Base-by-base conservation (phyloP, 2,797 vertebrate species). In the Furcifer pardalis region DNA sequence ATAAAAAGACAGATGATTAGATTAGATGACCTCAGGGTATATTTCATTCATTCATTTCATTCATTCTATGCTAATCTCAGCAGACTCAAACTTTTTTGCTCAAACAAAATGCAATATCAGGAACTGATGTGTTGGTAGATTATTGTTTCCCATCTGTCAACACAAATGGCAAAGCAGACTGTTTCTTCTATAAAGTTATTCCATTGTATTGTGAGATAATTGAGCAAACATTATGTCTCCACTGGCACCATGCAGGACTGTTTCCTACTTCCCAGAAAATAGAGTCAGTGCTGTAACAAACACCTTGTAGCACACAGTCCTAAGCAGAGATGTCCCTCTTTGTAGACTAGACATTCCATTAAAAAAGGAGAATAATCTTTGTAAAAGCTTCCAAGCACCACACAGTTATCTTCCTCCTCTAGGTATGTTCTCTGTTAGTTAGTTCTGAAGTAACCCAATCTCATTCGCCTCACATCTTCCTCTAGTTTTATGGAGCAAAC, bases 401-500 rank as follows among this genome's bases (percentile, higher is more conserved):
- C 42, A n/a, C 32, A 17, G 44, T 52, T 23, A 68, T 6, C 32
- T 49, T 62, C 82, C n/a, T 21, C 44, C 63, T 77, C 44, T 10
- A 80, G 21, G 8, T 71, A 35, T 10, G 8, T 89, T 62, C 7
- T 30, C 62, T 79, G 73, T 27, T 60, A 68, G 72, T 60, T 82
- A 4, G 13, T 0, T 0, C 56, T 17, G 79, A 77, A 27, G 52
- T 35, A 71, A 86, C 60, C 73, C 42, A 42, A 8, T 71, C 83
- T 6, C 52, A 77, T 85, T 80, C 76, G 72, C 35, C 83, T 84
- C 59, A 37, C 7, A n/a, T 90, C 68, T 77, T 76, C 25, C 69
- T 77, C 52, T 73, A 49, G 7, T 83, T 25, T 85, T 35, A 69
- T 2, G 73, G 77, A 69, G 23, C 46, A 82, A 75, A 71, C 73